Conservation (phyloP, 2,888 invertebrate species). For the Coelopa pilipes region DNA sequence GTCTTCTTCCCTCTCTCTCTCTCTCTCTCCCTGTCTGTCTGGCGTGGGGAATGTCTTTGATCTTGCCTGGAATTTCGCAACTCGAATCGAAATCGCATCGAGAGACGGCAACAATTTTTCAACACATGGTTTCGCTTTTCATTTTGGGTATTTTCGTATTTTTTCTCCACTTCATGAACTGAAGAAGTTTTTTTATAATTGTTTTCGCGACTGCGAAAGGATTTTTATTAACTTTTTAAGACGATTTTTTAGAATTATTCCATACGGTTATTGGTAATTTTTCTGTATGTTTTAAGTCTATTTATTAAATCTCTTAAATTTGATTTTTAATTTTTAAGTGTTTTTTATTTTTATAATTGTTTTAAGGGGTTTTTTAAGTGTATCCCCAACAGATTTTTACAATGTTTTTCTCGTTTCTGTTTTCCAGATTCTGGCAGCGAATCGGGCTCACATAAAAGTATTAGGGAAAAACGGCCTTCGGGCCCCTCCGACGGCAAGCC, state of each 20-base stretch:
- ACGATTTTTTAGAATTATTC: too few relatives aligned
- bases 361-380: background rate
- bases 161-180: too few relatives aligned
- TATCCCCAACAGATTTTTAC: too few relatives aligned
- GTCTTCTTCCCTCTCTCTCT: too few relatives aligned
- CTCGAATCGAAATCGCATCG: background rate
- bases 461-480: slow-evolving; percentile 69
- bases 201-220: background rate
- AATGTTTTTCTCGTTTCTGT: too few relatives aligned
- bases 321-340: background rate
- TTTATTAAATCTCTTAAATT: background rate
- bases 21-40: background rate
- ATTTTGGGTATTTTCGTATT: too few relatives aligned
- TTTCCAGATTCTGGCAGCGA: slow-evolving; percentile 91
- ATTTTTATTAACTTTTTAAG: background rate
- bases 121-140: slow-evolving; percentile 7
- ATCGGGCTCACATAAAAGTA: slow-evolving; percentile 88
- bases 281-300: background rate
- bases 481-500: slow-evolving; percentile 86
- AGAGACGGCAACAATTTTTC: slow-evolving; percentile 24
- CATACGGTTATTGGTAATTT: too few relatives aligned
- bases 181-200: background rate
- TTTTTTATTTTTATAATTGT: background rate
- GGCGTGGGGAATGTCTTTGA: slow-evolving; percentile 26
- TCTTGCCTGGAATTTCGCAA: slow-evolving; percentile 24